Conservation (phyloP, 2,797 vertebrate species). For the Pantherophis alleghaniensis region DNA sequence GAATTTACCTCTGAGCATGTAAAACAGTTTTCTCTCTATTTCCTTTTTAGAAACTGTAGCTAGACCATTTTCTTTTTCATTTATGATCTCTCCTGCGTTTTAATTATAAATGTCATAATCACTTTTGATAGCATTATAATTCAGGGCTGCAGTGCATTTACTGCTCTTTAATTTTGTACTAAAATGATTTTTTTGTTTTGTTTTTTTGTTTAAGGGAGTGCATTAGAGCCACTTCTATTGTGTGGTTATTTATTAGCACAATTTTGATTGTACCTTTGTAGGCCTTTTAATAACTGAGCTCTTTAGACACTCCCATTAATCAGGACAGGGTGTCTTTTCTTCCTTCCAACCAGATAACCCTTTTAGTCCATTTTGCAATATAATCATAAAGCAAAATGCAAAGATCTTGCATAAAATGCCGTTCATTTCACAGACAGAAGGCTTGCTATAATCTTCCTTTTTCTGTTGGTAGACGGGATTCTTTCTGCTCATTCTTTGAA, state of each 20-base stretch:
- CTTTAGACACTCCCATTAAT: constrained; percentile 9
- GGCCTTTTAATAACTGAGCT: constrained; percentile 19
- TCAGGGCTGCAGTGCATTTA: constrained; percentile 20
- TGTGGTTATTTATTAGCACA: constrained; percentile 1
- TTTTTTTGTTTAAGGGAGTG: constrained; percentile 10
- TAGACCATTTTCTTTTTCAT: constrained; percentile 1
- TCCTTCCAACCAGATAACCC: not conserved
- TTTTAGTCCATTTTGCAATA: constrained; percentile 5
- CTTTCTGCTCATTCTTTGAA: not conserved
- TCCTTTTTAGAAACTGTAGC: constrained; percentile 9
- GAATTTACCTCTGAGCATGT: not conserved
- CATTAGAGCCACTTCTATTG: constrained; percentile 4
- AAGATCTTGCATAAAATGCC: not conserved
- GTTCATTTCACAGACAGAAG: constrained; percentile 1
- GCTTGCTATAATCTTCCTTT: not conserved
- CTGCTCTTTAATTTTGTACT: constrained; percentile 8
- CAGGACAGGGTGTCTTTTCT: not conserved
- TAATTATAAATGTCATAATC: constrained; percentile 27
- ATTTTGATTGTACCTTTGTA: constrained; percentile 14
- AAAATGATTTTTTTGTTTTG: not conserved
- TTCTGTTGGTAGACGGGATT: not conserved
- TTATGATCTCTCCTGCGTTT: constrained; percentile 19
- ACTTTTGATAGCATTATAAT: not conserved
- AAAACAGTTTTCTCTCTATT: not conserved
- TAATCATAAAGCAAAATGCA: constrained; percentile 10